A percentile compares a stretch with the other conserved stretches of the same genome.
Evolutionary conservation across 1,140 invertebrate genomes (phyloP).

Genomic region (Trinorchestia longiramus): DNA sequence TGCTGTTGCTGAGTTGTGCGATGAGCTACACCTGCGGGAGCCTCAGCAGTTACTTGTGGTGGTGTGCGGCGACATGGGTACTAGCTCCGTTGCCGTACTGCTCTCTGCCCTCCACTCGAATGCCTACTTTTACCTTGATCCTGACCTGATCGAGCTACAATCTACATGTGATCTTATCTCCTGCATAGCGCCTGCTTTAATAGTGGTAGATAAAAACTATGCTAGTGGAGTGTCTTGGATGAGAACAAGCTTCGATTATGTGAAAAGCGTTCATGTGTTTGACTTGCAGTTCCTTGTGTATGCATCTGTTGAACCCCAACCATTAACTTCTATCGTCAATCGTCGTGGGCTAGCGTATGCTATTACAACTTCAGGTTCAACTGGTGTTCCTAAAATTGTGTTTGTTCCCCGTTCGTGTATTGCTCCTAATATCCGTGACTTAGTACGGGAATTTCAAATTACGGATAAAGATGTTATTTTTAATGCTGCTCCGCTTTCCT

Average conservation of each 20-base stretch:
- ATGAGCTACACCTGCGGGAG: not conserved
- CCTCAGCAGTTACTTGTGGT: not conserved
- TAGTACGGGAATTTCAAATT: not conserved
- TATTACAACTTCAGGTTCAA: slow-evolving; percentile 15
- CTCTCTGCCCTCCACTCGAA: not conserved
- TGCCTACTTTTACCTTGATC: not conserved
- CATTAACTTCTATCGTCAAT: not conserved
- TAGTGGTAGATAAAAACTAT: not conserved
- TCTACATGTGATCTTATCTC: not conserved
- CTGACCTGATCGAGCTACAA: not conserved
- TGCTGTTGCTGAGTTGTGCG: not conserved
- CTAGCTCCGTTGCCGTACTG: not conserved
- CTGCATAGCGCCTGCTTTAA: not conserved
- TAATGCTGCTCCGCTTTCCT: slow-evolving; percentile 35
- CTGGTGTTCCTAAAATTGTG: slow-evolving; percentile 1
- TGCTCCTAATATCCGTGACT: not conserved
- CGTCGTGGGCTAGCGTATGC: not conserved
- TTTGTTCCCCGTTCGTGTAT: not conserved
- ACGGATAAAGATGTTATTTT: not conserved
- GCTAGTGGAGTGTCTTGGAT: not conserved
- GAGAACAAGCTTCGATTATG: not conserved
- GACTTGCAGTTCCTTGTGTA: not conserved
- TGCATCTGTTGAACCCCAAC: not conserved
- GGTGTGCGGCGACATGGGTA: not conserved
- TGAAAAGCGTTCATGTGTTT: not conserved